Base-by-base conservation (phyloP, 2,113 vertebrate species). In the Aix galericulata region DNA sequence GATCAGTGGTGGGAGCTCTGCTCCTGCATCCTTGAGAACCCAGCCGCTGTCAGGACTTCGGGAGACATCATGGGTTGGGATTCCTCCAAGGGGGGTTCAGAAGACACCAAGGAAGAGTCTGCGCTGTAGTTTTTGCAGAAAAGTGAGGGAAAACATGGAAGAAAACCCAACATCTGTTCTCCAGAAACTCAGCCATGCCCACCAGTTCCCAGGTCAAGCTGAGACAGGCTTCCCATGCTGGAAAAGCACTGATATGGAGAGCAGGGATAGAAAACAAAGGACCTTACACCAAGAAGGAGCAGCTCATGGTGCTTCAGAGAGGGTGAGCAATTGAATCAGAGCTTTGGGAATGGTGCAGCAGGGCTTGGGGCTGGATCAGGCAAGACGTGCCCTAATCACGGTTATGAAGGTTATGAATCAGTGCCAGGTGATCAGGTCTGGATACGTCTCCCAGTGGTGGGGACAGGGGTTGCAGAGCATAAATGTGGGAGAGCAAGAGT, bases 321-420 rank as follows among this genome's bases (percentile, higher is more conserved):
- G 59, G 40, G 48, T 17, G 25, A 82, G n/a, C 11, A 56, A 23
- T 9, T 32, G n/a, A 23, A 52, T 20, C 36, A 78, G 66, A 73
- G 34, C 59, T 82, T 12, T 17, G 71, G 64, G 48, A 56, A 58
- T 1, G 25, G 5, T 46, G 36, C 12, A 62, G 36, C 25, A n/a
- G 36, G 2, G 0, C 38, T 46, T 23, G 1, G 42, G 62, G 21
- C 26, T 67, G 77, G 14, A 36, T 58, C 13, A 73, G 27, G 34
- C 7, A 2, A 2, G 42, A 40, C 1, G 0, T 4, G 7, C 3
- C 2, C 17, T 38, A 44, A 56, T 27, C 67, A 55, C 34, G 17
- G 2, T 66, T 36, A n/a, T 4, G 27, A 59, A 50, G 17, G 2
- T 66, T 36, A n/a, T 4, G 27, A 59, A 50, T 55, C 21, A 15